Evolutionary conservation across 2,113 vertebrate genomes (phyloP), one percentile per base, ranked within the genome.

Genomic region (Epinephelus moara): DNA sequence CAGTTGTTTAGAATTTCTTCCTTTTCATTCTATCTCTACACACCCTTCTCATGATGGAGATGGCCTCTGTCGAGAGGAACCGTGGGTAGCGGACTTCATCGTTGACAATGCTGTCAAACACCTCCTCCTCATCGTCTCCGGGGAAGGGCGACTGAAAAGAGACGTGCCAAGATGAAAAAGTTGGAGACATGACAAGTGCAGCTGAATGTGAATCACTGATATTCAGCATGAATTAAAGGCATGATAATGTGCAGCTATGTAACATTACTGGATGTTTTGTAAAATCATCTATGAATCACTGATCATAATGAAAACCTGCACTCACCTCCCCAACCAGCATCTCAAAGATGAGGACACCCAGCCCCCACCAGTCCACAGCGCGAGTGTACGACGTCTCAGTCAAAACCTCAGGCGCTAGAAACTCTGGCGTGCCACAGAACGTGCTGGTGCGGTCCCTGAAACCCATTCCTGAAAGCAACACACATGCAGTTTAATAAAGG

Each of bases 81-180:
- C 97, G 94, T 82, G 98, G 98, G 88, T 99, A 99, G 80, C 98
- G 97, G 79, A 99, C 98, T 96, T 99, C 98, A 92, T 99, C 98
- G 45, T 99, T 99, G 85, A 99, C 98, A 87, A 99, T 99, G 94
- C 98, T 99, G 96, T 99, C 98, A 91, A 99, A 99, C 84, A 99
- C 98, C 81, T 99, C 98, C 80, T 99, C 98, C 95, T 99, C 98
- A 79, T 99, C 98, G 80, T 99, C 98, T 55, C 98, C 98, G 71
- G 98, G 98, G 88, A 99, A 99, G 42, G 98, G 98, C 63, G 98
- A 99, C 98, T 99, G 84, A 14, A 53, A 57, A 47, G 27, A 86
- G 40, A 78, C 1, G 12, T 2, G 55, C 0, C 37, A 14, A 27
- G 18, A 13, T 2, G 4, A 3, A 57, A 33, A 6, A 73, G 7